Percentiles rank a stretch among this genome's conserved stretches.
phyloP scores from a whole-genome alignment of 2,113 vertebrate species.

The Cromileptes altivelis region DNA sequence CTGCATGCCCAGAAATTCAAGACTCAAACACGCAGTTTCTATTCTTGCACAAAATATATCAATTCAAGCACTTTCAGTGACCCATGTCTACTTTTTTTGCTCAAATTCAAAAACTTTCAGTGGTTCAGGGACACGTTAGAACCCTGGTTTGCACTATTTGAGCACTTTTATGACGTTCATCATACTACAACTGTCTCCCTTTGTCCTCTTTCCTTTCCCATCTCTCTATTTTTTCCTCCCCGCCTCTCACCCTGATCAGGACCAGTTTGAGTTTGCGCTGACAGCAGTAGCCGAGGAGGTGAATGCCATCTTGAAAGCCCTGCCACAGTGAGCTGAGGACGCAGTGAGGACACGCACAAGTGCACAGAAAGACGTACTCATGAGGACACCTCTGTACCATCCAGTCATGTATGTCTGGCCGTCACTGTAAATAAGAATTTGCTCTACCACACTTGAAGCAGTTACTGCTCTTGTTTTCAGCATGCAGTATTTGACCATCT shows the following conservation, averaged over 20 bases:
- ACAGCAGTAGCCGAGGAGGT: constrained; percentile 97
- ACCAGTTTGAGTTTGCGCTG: constrained; percentile 98
- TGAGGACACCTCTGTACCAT: constrained; percentile 22
- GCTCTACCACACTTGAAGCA: constrained; percentile 41
- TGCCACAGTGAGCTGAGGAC: constrained; percentile 89
- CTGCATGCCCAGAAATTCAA: no score
- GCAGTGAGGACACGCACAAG: constrained; percentile 35
- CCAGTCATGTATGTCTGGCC: constrained; percentile 38
- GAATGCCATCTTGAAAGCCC: constrained; percentile 96
- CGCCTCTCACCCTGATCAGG: constrained; percentile 79
- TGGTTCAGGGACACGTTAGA: no score
- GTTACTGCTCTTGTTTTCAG: constrained; percentile 48
- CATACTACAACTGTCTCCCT: neutral
- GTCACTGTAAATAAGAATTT: constrained; percentile 61
- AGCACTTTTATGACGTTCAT: neutral
- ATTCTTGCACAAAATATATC: no score
- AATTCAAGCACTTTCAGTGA: no score
- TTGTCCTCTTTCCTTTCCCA: neutral
- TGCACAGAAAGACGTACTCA: constrained; percentile 28
- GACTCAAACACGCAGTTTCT: no score
- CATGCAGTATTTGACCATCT: constrained; percentile 53
- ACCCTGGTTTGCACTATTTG: neutral
- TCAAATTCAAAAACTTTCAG: no score
- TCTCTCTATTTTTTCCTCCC: neutral
- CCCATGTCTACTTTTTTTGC: no score